phyloP scores from a whole-genome alignment of 2,888 invertebrate species.

The Mythimna lalbum region DNA sequence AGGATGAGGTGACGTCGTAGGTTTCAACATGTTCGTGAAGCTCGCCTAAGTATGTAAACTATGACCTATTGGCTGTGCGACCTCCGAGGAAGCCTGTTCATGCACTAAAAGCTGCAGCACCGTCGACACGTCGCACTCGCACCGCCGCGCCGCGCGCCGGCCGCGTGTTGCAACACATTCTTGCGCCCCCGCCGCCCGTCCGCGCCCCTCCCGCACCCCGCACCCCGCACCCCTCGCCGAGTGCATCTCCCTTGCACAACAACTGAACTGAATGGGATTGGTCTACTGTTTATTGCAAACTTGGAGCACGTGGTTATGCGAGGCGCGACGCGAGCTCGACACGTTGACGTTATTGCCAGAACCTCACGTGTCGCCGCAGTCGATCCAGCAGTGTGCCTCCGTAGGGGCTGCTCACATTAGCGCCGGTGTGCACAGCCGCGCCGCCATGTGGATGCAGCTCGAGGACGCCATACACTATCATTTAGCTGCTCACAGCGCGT shows the following conservation, averaged over 20 bases:
- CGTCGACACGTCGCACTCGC: slow-evolving; percentile 39
- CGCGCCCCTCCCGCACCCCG: background rate
- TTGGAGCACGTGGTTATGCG: slow-evolving; percentile 9
- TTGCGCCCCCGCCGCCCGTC: no score
- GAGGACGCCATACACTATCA: slow-evolving; percentile 24
- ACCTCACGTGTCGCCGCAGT: background rate
- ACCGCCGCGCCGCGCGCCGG: background rate
- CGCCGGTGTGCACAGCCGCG: background rate
- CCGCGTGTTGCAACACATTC: slow-evolving; percentile 37
- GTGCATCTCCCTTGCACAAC: slow-evolving; percentile 30
- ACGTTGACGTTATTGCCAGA: slow-evolving; percentile 11
- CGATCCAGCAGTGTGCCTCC: background rate
- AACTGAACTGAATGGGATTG: slow-evolving; percentile 18
- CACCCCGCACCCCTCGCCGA: background rate
- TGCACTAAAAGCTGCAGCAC: slow-evolving; percentile 5
- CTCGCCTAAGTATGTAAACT: background rate
- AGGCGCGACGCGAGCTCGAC: slow-evolving; percentile 2
- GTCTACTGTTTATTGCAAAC: slow-evolving; percentile 21
- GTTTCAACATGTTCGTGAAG: slow-evolving; percentile 5
- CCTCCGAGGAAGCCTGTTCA: background rate
- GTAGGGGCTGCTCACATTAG: background rate
- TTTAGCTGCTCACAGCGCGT: slow-evolving; percentile 26
- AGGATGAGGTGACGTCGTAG: background rate
- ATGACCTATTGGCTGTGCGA: slow-evolving; percentile 19
- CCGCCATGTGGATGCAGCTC: background rate